These are phyloP conservation scores for Macaca nemestrina DNA, from an alignment of 2,113 vertebrate species.

Conservation along the genomic window DNA sequence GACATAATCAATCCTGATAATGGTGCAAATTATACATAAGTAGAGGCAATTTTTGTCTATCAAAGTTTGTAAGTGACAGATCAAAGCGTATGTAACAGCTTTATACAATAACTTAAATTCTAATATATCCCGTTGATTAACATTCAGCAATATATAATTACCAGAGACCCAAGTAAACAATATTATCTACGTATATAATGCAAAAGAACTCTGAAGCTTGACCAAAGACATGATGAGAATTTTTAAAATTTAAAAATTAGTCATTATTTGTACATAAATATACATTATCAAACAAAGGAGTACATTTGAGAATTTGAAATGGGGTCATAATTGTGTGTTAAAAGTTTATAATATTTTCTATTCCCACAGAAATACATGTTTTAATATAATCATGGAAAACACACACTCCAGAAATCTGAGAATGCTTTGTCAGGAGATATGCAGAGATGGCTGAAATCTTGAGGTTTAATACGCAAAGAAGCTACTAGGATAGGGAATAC, in stretches of 20 bases:
- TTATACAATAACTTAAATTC: background rate
- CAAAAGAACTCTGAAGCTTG: background rate
- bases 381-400: conserved; percentile 4
- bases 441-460: background rate
- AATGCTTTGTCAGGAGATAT: background rate
- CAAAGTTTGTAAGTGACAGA: conserved; percentile 8
- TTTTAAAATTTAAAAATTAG: background rate
- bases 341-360: background rate
- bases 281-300: background rate
- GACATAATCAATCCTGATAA: background rate
- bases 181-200: background rate
- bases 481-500: background rate
- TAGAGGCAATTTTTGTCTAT: background rate
- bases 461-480: background rate
- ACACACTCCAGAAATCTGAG: background rate
- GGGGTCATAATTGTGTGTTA: background rate
- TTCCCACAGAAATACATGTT: background rate
- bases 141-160: background rate
- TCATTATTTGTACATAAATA: background rate
- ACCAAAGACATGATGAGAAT: background rate
- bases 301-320: background rate
- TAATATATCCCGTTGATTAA: background rate
- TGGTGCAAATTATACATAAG: background rate
- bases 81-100: background rate
- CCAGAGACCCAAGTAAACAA: background rate